Evolutionary conservation across 2,888 invertebrate genomes (phyloP).

Genomic region (Campaea margaritaria): DNA sequence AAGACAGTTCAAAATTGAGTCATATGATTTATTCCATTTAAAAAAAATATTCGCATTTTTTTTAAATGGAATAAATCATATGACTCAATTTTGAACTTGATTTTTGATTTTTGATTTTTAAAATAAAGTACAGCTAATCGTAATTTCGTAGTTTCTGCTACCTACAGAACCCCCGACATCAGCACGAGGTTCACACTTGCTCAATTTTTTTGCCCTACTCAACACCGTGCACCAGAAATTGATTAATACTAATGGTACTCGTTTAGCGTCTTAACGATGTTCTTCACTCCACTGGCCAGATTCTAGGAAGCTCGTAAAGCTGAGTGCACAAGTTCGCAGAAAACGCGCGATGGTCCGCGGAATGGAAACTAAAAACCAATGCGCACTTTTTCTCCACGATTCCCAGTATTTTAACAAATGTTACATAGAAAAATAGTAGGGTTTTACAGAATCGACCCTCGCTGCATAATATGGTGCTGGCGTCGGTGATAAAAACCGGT

Average conservation of each 20-base stretch:
- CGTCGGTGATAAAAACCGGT: slow-evolving; percentile 40
- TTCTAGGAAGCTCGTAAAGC: slow-evolving; percentile 51
- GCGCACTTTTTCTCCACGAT: slow-evolving; percentile 41
- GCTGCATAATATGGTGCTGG: slow-evolving; percentile 23
- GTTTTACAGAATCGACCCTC: slow-evolving; percentile 52
- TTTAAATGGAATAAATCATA: too few relatives aligned
- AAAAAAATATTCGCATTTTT: too few relatives aligned
- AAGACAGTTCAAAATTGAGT: too few relatives aligned
- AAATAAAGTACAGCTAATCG: too few relatives aligned
- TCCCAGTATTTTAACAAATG: slow-evolving; percentile 51
- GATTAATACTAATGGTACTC: slow-evolving; percentile 48
- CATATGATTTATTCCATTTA: too few relatives aligned
- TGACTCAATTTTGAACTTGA: too few relatives aligned
- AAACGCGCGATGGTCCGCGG: slow-evolving; percentile 52
- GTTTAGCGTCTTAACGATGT: slow-evolving; percentile 38
- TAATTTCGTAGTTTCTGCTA: not conserved
- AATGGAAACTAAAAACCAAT: slow-evolving; percentile 37
- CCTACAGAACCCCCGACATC: slow-evolving; percentile 40
- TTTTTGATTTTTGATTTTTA: not conserved
- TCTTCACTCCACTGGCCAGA: slow-evolving; percentile 50
- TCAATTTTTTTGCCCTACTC: slow-evolving; percentile 34
- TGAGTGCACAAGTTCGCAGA: slow-evolving; percentile 53
- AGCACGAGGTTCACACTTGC: slow-evolving; percentile 36
- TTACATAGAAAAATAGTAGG: slow-evolving; percentile 54
- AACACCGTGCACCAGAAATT: slow-evolving; percentile 45